Percentiles rank a stretch among this genome's conserved stretches.
Evolutionary conservation across 2,113 vertebrate genomes (phyloP).

Genomic region (Vulpes lagopus): DNA sequence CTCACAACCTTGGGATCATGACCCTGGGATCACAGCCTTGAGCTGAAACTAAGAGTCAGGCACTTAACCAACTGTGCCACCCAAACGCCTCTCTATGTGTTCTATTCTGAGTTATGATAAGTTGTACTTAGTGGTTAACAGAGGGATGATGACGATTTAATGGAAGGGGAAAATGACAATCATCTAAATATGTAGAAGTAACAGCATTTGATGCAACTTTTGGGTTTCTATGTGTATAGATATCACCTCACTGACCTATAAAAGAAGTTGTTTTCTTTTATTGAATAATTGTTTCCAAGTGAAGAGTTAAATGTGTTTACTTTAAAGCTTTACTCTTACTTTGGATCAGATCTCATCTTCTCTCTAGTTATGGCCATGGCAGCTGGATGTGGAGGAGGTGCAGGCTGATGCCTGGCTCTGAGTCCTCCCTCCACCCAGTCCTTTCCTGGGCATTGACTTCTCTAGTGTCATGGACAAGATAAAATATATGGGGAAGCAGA

Average conservation of each 20-base stretch:
- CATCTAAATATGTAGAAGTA: background rate
- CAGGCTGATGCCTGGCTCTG: background rate
- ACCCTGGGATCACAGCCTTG: background rate
- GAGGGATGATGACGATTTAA: background rate
- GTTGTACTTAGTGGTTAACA: background rate
- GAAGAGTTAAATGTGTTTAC: background rate
- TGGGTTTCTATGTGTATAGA: background rate
- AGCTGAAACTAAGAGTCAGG: background rate
- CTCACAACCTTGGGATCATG: background rate
- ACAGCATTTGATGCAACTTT: background rate
- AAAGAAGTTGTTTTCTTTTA: conserved; percentile 1
- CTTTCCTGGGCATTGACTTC: background rate
- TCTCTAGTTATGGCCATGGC: background rate
- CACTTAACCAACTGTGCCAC: background rate
- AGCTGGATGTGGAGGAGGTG: background rate
- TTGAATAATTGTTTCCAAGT: background rate
- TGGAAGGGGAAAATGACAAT: background rate
- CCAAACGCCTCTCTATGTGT: background rate
- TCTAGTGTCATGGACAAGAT: background rate
- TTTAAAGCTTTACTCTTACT: conserved; percentile 2
- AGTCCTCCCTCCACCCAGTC: background rate
- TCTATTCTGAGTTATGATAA: conserved; percentile 20
- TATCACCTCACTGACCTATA: background rate
- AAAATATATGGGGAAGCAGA: background rate
- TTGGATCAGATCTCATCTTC: background rate